Evolutionary conservation across 2,797 vertebrate genomes (phyloP).

Genomic region (Lepus townsendii): DNA sequence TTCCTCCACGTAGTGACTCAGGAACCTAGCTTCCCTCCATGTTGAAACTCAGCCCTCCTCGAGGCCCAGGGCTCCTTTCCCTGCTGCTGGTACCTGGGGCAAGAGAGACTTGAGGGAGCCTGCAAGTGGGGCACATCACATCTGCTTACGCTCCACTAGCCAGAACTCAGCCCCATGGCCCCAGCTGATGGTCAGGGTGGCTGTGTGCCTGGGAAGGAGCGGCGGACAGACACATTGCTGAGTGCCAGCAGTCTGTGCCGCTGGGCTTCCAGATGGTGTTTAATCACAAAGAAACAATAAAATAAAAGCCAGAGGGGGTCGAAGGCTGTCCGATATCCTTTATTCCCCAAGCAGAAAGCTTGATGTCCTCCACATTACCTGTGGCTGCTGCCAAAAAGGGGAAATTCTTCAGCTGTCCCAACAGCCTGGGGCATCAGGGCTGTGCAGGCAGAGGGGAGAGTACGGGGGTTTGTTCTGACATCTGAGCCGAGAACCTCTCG

Average conservation of each 20-base stretch:
- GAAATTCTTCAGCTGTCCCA: background rate
- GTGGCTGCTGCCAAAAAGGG: background rate
- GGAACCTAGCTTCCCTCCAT: background rate
- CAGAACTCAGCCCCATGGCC: background rate
- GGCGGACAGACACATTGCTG: rapidly evolving
- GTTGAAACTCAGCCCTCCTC: background rate
- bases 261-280: background rate
- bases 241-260: background rate
- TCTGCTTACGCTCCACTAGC: background rate
- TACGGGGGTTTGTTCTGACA: background rate
- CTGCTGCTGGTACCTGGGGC: background rate
- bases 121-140: background rate
- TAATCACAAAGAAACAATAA: conserved; percentile 24
- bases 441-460: rapidly evolving
- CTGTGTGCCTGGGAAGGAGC: background rate
- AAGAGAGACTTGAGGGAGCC: background rate
- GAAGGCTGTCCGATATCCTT: background rate
- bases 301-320: background rate
- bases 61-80: background rate
- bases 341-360: background rate
- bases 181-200: background rate
- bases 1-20: background rate
- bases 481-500: background rate
- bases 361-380: background rate
- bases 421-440: no score